Percentiles rank a stretch among this genome's conserved stretches.
phyloP scores from a whole-genome alignment of 2,113 vertebrate genomes.

The Penelope pileata region DNA sequence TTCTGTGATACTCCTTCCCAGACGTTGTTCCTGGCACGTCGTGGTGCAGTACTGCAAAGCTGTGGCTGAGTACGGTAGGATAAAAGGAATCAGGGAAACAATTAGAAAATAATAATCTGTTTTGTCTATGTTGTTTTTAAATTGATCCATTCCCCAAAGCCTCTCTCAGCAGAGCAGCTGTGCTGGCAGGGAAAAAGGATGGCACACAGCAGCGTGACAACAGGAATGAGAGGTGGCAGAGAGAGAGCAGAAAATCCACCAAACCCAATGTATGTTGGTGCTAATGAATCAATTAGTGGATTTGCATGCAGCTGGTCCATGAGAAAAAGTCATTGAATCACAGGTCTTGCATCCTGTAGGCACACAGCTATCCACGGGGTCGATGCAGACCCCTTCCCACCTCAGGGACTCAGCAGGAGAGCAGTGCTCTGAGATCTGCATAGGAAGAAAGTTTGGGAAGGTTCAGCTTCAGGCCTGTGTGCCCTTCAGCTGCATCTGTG shows the following conservation, averaged over 20 bases:
- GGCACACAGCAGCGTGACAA: neutral
- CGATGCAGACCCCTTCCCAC: fast-evolving
- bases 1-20: too few species aligned
- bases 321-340: neutral
- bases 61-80: neutral
- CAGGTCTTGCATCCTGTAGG: neutral
- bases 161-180: neutral
- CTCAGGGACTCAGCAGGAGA: neutral
- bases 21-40: neutral
- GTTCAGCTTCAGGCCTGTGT: neutral
- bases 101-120: neutral
- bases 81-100: neutral
- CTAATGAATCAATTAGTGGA: neutral
- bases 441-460: neutral
- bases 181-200: neutral
- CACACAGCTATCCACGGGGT: fast-evolving
- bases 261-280: neutral
- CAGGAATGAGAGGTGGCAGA: neutral
- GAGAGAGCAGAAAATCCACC: neutral
- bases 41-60: neutral
- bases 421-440: neutral
- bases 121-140: neutral
- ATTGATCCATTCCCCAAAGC: neutral
- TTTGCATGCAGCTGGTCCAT: neutral
- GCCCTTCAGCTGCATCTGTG: neutral